A percentile compares a stretch with the other conserved stretches of the same genome.
phyloP scores from a whole-genome alignment of 2,797 vertebrate genomes.

The Nyctalus aviator region DNA sequence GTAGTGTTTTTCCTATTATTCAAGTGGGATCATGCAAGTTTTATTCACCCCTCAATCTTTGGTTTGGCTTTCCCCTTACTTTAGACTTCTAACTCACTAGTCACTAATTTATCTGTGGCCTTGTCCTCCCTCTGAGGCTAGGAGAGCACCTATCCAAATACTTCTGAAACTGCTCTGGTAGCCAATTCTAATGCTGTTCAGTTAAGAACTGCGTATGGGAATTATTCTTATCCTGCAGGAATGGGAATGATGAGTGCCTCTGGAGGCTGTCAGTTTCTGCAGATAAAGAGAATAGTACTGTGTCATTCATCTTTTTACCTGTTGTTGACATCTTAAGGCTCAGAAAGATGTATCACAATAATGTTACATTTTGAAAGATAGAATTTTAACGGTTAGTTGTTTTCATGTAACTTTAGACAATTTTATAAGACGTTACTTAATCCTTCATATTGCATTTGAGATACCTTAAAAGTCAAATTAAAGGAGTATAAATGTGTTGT shows the following conservation, averaged over 20 bases:
- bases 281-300: not conserved
- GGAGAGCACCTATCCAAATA: not conserved
- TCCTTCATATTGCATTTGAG: not conserved
- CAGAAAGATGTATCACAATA: not conserved
- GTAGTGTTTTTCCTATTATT: not conserved
- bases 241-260: not conserved
- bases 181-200: not conserved
- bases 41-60: not conserved
- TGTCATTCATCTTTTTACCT: not conserved
- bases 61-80: not conserved
- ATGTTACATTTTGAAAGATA: not conserved
- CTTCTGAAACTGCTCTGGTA: not conserved
- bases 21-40: not conserved
- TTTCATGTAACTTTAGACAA: not conserved
- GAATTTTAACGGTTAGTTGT: not conserved
- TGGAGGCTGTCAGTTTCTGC: not conserved
- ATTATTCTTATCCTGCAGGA: not conserved
- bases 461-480: not conserved
- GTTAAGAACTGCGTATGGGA: not conserved
- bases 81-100: not conserved
- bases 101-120: not conserved
- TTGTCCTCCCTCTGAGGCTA: not conserved
- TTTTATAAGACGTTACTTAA: not conserved
- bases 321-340: not conserved
- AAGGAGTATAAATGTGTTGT: not conserved